Base-by-base conservation (phyloP, 2,113 vertebrate species). In the Gnathochromis pfefferi region DNA sequence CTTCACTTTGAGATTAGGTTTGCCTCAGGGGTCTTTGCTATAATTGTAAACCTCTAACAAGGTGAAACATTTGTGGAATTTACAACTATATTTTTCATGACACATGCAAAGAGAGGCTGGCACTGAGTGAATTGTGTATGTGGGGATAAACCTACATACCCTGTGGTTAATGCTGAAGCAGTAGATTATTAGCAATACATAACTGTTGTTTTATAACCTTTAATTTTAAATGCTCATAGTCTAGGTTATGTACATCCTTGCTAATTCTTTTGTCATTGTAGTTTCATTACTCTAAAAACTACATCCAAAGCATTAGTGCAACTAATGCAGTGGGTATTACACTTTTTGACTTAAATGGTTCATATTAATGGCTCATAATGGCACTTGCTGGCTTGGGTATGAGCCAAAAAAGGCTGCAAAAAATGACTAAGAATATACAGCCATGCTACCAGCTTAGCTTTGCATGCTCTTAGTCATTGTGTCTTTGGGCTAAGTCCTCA, bases 1-100 rank as follows among this genome's bases (percentile, higher is more conserved):
- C 93, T 91, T 95, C 93, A 89, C 94, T 95, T 95, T 95, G 92
- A 96, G 95, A 95, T 95, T 94, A 95, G 91, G 85, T 95, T 93
- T 92, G 93, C 95, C 95, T 95, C 90, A 8, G 92, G 95, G 92
- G 81, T 88, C 85, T 88, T 83, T 53, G 94, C 94, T 94, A 94
- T 95, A 95, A 96, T 95, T 95, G 92, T 94, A 84, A 89, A 86
- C 87, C 82, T 91, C 92, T 94, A 94, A 95, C 93, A 95, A 95
- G 95, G 94, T 95, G 93, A 95, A 95, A 94, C 92, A 93, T 95
- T 94, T 88, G 81, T 88, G 86, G 91, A 92, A 92, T 94, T 91
- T 88, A 85, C 88, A 93, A 93, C 93, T 92, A 89, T 86, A 90
- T 94, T 93, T 88, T 82, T 80, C 85, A 87, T 83, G 38, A 89